These are phyloP conservation scores for Casuarius casuarius DNA, from an alignment of 2,113 vertebrate species.

Conservation along the genomic window DNA sequence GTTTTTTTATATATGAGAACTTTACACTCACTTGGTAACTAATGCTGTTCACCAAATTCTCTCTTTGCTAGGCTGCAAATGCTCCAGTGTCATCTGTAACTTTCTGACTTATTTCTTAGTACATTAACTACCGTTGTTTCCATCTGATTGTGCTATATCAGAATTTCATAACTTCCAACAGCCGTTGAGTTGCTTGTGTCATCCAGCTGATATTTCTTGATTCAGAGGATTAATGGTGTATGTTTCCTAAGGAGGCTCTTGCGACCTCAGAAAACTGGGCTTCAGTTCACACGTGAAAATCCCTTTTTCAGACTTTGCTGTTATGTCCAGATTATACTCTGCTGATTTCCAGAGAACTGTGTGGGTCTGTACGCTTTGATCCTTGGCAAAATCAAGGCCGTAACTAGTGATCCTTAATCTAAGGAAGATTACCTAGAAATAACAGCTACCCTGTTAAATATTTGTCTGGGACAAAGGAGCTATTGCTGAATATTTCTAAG, in stretches of 20 bases:
- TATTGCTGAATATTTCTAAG: not conserved
- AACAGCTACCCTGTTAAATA: not conserved
- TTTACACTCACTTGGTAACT: not conserved
- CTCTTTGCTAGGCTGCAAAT: not conserved
- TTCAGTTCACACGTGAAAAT: not conserved
- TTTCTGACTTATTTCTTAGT: not conserved
- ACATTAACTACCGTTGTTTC: not conserved
- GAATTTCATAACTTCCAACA: not conserved
- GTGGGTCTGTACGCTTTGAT: not conserved
- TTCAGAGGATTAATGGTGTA: not conserved
- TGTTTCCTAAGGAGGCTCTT: not conserved
- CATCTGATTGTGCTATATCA: not conserved
- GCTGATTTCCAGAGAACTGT: not conserved
- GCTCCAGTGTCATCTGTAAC: not conserved
- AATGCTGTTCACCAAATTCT: not conserved
- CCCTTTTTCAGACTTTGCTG: not conserved
- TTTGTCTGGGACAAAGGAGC: not conserved
- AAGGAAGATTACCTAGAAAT: not conserved
- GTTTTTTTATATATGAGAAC: not conserved
- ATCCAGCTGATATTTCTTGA: not conserved
- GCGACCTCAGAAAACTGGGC: not conserved
- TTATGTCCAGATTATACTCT: not conserved
- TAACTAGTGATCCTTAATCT: not conserved
- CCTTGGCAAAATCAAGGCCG: not conserved
- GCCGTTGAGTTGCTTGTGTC: not conserved